A percentile compares a stretch with the other conserved stretches of the same genome.
Conservation (phyloP, 2,797 vertebrate genomes). For the Xerus rutilus region DNA sequence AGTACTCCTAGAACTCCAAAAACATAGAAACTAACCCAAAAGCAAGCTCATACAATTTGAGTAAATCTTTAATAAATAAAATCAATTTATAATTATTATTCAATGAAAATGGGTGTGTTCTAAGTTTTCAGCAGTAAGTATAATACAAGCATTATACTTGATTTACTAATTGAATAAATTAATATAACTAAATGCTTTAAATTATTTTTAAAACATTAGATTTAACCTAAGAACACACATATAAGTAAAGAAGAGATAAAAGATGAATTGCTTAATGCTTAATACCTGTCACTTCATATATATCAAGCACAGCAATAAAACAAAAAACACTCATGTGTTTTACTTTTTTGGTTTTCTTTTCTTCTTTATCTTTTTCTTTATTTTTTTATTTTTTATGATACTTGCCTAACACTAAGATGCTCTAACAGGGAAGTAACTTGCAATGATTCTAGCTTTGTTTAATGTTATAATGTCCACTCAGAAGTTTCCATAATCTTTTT, state of each 20-base stretch:
- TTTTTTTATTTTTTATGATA: not conserved
- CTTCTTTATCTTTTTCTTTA: not conserved
- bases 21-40: not conserved
- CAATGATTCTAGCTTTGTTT: not conserved
- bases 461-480: not conserved
- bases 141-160: not conserved
- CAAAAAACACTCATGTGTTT: not conserved
- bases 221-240: not conserved
- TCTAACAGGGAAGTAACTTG: not conserved
- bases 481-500: not conserved
- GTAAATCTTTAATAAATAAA: not conserved
- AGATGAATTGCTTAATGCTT: not conserved
- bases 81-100: not conserved
- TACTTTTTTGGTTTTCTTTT: not conserved
- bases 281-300: no score
- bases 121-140: not conserved
- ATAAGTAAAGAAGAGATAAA: not conserved
- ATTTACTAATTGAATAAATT: not conserved
- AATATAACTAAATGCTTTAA: not conserved
- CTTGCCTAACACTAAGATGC: not conserved
- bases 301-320: not conserved
- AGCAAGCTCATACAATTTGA: not conserved
- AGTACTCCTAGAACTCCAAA: not conserved
- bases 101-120: not conserved
- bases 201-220: not conserved